Base-by-base conservation (phyloP, 2,797 vertebrate genomes). In the Manis pentadactyla region DNA sequence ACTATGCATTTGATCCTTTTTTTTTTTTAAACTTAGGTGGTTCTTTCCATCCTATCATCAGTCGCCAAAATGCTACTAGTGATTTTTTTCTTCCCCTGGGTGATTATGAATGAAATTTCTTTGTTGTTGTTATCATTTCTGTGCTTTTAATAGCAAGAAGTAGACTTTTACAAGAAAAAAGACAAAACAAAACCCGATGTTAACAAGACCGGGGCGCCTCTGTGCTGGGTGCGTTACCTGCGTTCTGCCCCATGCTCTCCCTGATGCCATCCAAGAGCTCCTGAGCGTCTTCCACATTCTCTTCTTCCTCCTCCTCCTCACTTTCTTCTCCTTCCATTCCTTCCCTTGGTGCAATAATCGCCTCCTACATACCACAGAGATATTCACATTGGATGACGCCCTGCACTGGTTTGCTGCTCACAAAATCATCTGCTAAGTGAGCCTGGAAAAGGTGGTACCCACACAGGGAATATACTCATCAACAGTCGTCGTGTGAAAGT, bases 161-260 rank as follows among this genome's bases (percentile, higher is more conserved):
- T 6, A 27, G 59, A 37, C 7, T 87, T 79, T 63, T 8, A 63
- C 14, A 68, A 55, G 18, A 39, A 82, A 78, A 39, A 82, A 78
- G 39, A 37, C 0, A 11, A 27, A 27, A 11, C 27, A 21, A 57
- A 39, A 57, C 1, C 2, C 4, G 0, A 29, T 3, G 1, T 21
- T 7, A 7, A 51, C 21, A 0, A 31, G 75, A 8, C 17, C 1
- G 0, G 78, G 0, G 0, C 7, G 0, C 1, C 37, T 29, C 10
- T 0, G 3, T 1, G 27, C 34, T 4, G 5, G 0, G 18, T 0
- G 0, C 1, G 7, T 93, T 97, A 99, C 99, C 99, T 98, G 79
- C 96, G 1, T 99, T 99, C 93, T 99, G 98, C 15, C 99, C 98
- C 99, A 99, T 98, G 93, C 92, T 99, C n/a, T 99, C 99, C 97